phyloP scores from a whole-genome alignment of 1,140 invertebrate genomes.

The Drosophila guanche region DNA sequence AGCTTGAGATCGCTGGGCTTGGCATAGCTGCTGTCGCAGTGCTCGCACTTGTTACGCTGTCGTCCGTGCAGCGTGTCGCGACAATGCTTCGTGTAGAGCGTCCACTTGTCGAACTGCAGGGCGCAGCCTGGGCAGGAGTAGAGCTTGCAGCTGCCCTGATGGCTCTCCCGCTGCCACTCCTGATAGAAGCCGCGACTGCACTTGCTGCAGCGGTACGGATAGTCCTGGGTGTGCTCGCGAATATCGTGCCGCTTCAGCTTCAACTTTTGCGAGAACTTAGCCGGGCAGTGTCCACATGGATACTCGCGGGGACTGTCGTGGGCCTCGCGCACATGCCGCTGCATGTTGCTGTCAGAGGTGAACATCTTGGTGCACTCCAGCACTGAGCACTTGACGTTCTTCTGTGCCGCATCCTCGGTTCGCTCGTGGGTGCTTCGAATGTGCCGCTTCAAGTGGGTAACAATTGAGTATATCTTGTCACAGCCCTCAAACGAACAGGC shows the following conservation, averaged over 20 bases:
- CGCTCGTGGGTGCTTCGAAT: slow-evolving; percentile 71
- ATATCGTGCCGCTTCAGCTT: slow-evolving; percentile 77
- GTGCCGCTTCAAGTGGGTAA: slow-evolving; percentile 74
- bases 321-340: slow-evolving; percentile 66
- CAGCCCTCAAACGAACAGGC: slow-evolving; percentile 71
- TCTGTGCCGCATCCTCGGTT: slow-evolving; percentile 28
- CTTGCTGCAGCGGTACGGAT: slow-evolving; percentile 67
- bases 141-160: slow-evolving; percentile 66
- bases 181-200: slow-evolving; percentile 72
- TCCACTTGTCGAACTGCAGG: slow-evolving; percentile 70
- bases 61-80: slow-evolving; percentile 63
- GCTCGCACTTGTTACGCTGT: slow-evolving; percentile 60
- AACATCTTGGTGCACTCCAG: slow-evolving; percentile 71
- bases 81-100: slow-evolving; percentile 67
- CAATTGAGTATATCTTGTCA: slow-evolving; percentile 70
- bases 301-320: slow-evolving; percentile 72
- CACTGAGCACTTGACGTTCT: slow-evolving; percentile 63
- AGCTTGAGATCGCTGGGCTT: slow-evolving; percentile 54
- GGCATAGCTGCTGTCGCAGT: slow-evolving; percentile 54
- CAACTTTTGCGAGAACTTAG: slow-evolving; percentile 77
- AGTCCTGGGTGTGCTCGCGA: slow-evolving; percentile 64
- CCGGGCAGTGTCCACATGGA: slow-evolving; percentile 53
- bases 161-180: slow-evolving; percentile 67
- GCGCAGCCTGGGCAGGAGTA: slow-evolving; percentile 58
- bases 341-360: slow-evolving; percentile 63